Conservation (phyloP, 2,888 invertebrate genomes). For the Plebejus melissa region DNA sequence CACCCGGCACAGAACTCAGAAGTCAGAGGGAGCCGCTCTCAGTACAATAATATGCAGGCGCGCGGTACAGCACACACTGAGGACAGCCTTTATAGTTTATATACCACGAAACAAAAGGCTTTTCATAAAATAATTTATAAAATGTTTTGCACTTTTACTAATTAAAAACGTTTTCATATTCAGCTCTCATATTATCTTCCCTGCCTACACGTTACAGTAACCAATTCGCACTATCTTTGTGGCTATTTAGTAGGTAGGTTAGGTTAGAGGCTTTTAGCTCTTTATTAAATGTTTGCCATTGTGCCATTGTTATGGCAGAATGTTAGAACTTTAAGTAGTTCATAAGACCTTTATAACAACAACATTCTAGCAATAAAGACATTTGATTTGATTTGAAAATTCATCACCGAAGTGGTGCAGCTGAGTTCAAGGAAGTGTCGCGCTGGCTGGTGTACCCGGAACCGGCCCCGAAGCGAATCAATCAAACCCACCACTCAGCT, state of each 20-base stretch:
- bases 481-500: neutral
- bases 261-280: no score
- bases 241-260: neutral
- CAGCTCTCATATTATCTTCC: neutral
- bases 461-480: neutral
- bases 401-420: neutral
- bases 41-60: neutral
- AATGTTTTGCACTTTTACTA: neutral
- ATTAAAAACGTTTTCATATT: neutral
- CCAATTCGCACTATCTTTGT: neutral
- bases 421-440: neutral
- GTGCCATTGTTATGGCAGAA: no score
- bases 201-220: no score
- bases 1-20: neutral
- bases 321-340: no score
- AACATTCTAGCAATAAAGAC: no score
- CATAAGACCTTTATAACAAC: no score
- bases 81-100: neutral
- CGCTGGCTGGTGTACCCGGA: neutral
- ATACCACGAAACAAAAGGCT: neutral
- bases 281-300: no score
- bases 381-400: no score
- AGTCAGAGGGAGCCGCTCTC: neutral
- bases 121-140: neutral
- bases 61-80: neutral